These are phyloP conservation scores for Avahi laniger DNA, from an alignment of 2,797 vertebrate species.

Conservation along the genomic window DNA sequence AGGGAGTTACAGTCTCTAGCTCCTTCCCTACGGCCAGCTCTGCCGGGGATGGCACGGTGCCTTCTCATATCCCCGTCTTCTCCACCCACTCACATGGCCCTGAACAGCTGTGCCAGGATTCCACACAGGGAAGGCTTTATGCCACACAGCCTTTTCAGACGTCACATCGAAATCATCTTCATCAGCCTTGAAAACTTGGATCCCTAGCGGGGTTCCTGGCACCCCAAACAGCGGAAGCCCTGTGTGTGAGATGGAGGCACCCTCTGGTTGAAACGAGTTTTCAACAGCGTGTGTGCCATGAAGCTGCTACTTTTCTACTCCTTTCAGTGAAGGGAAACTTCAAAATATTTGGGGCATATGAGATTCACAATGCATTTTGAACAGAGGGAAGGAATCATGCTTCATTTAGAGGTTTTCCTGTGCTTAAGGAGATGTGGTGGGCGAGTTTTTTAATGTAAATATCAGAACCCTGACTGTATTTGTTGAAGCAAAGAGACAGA, in stretches of 20 bases:
- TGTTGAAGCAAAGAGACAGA: background rate
- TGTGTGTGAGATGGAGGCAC: slow-evolving; percentile 37
- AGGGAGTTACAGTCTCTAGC: background rate
- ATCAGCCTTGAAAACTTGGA: slow-evolving; percentile 63
- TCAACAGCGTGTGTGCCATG: background rate
- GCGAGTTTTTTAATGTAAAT: background rate
- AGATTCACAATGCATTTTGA: background rate
- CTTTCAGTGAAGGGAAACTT: slow-evolving; percentile 2
- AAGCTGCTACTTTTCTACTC: background rate
- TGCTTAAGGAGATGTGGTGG: background rate
- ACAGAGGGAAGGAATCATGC: background rate
- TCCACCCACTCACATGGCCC: background rate
- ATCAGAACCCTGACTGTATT: background rate
- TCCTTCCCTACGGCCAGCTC: background rate
- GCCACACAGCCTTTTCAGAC: slow-evolving; percentile 40
- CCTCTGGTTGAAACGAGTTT: slow-evolving; percentile 42
- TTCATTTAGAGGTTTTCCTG: background rate
- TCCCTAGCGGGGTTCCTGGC: slow-evolving; percentile 27
- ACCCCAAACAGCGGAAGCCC: slow-evolving; percentile 37
- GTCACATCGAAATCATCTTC: slow-evolving; percentile 42
- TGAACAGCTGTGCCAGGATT: slow-evolving; percentile 33
- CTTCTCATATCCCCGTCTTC: background rate
- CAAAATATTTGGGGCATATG: background rate
- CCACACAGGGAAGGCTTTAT: slow-evolving; percentile 67
- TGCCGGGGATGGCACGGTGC: background rate